Base-by-base conservation (phyloP, 2,888 invertebrate genomes). In the Eurois occulta region DNA sequence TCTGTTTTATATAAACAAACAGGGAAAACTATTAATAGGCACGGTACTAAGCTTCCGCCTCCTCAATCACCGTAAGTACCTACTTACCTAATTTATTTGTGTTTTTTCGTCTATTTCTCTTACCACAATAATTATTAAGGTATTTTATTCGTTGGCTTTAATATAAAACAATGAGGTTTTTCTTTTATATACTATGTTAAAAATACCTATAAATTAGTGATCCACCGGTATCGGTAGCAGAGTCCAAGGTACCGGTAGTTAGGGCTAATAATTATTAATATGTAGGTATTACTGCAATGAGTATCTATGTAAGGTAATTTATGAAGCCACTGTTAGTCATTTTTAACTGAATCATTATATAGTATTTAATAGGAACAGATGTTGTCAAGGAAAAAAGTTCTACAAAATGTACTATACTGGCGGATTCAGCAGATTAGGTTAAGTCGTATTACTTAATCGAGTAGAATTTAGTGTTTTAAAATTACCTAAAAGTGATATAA, bases 351-450 rank as follows among this genome's bases (percentile, higher is more conserved):
- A 62, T 75, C 85, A 65, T 41, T 41, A 65, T 0, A 18, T n/a
- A 35, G 21, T 24, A 0, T 24, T 46, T 32, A 35, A 1, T 46
- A 64, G 1, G 5, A 24, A 11, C 48, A 83, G 38, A 16, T 80
- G 83, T 62, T 38, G 60, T 32, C 43, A 80, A 62, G 68, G 85
- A 66, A 81, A 81, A 80, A 32, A 18, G 21, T 10, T 18, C 5
- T 55, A 43, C 0, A 3, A 48, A 52, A 46, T 55, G 3, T 8
- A 24, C 10, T 38, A 18, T 24, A 11, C 11, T 52, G 32, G 18
- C 24, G 18, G 13, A 35, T n/a, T 58, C 11, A 1, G 2, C 38
- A 35, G 55, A 64, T 69, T 52, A 67, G 21, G 48, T 77, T 81
- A 10, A 11, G 8, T 41, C 1, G 21, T 16, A 66, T 35, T 41